These are phyloP conservation scores for Pegoplata infirma DNA, from an alignment of 2,888 invertebrate species.

Conservation along the genomic window DNA sequence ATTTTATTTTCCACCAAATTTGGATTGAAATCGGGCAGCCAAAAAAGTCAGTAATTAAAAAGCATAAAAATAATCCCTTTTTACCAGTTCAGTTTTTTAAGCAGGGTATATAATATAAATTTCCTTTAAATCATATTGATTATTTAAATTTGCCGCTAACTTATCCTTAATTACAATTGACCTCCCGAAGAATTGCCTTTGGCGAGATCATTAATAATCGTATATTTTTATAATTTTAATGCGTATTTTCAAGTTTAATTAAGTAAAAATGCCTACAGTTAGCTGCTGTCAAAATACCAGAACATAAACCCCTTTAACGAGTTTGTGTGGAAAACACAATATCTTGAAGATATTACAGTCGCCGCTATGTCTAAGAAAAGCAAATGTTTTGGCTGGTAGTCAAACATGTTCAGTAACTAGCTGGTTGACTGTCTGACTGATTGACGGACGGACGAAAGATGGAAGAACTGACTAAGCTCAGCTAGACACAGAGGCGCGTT, in stretches of 20 bases:
- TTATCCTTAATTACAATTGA: conserved; percentile 23
- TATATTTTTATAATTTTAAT: conserved; percentile 15
- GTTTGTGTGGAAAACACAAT: conserved; percentile 34
- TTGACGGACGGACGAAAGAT: not conserved
- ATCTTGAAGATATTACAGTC: conserved; percentile 22
- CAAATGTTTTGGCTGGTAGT: conserved; percentile 4
- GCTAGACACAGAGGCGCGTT: conserved; percentile 52
- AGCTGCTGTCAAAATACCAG: conserved; percentile 45
- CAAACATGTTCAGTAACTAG: too few species aligned
- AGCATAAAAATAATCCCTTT: too few species aligned
- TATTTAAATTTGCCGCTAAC: too few species aligned
- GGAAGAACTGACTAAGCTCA: not conserved
- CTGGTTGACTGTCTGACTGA: conserved; percentile 11
- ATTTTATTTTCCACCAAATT: too few species aligned
- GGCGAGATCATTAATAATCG: conserved; percentile 53
- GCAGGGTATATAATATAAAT: too few species aligned
- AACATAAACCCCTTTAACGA: not conserved
- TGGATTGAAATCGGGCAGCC: too few species aligned
- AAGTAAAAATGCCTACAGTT: conserved; percentile 31
- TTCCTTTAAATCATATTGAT: too few species aligned
- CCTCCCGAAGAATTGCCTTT: conserved; percentile 47
- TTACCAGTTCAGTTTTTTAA: too few species aligned
- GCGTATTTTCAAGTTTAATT: conserved; percentile 39
- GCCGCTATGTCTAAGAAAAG: conserved; percentile 40
- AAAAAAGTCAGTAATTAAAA: too few species aligned